phyloP scores from a whole-genome alignment of 2,888 invertebrate species.

The Terebella lapidaria region DNA sequence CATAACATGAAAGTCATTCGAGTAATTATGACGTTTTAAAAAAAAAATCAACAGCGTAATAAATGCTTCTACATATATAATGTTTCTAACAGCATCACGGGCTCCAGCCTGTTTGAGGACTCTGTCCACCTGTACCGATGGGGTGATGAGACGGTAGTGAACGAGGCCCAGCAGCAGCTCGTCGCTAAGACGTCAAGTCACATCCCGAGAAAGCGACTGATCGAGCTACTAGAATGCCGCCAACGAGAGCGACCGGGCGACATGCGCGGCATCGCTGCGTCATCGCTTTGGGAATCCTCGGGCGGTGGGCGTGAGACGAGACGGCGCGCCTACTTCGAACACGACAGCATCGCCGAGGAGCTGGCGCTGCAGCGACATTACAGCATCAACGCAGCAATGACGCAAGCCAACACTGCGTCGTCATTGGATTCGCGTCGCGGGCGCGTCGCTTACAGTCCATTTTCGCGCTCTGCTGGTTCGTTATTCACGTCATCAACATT shows the following conservation, averaged over 20 bases:
- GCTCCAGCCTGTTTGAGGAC: slow-evolving; percentile 39
- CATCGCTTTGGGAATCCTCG: not conserved
- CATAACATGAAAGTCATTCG: too few relatives aligned
- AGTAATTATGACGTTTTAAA: too few relatives aligned
- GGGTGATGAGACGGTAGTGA: slow-evolving; percentile 18
- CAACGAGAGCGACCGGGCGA: too few relatives aligned
- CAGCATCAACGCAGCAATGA: not conserved
- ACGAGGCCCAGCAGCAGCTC: slow-evolving; percentile 9
- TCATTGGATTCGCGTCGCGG: not conserved
- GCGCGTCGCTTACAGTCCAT: not conserved
- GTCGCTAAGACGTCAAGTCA: slow-evolving; percentile 13
- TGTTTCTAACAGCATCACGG: slow-evolving; percentile 36
- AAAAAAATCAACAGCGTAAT: too few relatives aligned
- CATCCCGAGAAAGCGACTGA: slow-evolving; percentile 15
- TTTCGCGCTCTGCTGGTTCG: not conserved
- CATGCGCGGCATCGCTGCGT: too few relatives aligned
- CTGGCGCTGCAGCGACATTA: not conserved
- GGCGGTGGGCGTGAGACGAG: not conserved
- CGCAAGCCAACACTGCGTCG: not conserved
- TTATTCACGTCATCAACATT: too few relatives aligned
- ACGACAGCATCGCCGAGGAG: too few relatives aligned
- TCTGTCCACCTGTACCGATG: slow-evolving; percentile 38
- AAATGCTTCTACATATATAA: too few relatives aligned
- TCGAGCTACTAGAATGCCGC: slow-evolving; percentile 14
- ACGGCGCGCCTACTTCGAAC: not conserved